These are phyloP conservation scores for Thecocarcelia acutangulata DNA, from an alignment of 2,888 invertebrate genomes.

Conservation along the genomic window DNA sequence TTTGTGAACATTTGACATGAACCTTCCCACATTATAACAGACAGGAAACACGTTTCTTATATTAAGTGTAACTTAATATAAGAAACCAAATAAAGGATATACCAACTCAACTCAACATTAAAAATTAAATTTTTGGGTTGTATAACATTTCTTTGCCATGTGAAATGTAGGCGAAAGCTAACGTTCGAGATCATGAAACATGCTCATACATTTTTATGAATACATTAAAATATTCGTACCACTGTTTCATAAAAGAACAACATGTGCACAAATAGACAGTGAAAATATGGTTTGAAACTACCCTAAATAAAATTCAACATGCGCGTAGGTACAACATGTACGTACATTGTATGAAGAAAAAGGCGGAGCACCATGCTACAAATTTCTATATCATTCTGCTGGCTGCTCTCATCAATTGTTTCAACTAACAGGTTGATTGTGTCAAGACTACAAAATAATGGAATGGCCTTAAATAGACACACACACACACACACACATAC, in stretches of 20 bases:
- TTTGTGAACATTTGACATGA: too few relatives aligned
- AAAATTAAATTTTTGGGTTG: too few relatives aligned
- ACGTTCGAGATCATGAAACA: too few relatives aligned
- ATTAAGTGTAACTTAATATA: too few relatives aligned
- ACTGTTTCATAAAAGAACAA: slow-evolving; percentile 64
- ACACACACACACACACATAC: slow-evolving; percentile 11
- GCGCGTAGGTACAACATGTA: slow-evolving; percentile 64
- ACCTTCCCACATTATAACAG: too few relatives aligned
- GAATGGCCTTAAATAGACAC: slow-evolving; percentile 47
- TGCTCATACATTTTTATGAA: too few relatives aligned
- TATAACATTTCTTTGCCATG: too few relatives aligned
- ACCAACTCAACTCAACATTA: too few relatives aligned
- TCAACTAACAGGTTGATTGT: slow-evolving; percentile 67
- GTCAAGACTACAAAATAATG: slow-evolving; percentile 67
- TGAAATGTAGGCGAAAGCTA: too few relatives aligned
- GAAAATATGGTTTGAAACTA: slow-evolving; percentile 69
- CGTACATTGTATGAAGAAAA: slow-evolving; percentile 53
- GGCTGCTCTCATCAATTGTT: slow-evolving; percentile 67
- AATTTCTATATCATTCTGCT: slow-evolving; percentile 49
- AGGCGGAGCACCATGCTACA: slow-evolving; percentile 69
- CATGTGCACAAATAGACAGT: slow-evolving; percentile 69
- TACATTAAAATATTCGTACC: too few relatives aligned
- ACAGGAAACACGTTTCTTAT: too few relatives aligned
- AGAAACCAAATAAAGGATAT: too few relatives aligned
- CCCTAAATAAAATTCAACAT: slow-evolving; percentile 67